These are phyloP conservation scores for Oenanthe melanoleuca DNA, from an alignment of 2,113 vertebrate genomes.

Conservation along the genomic window DNA sequence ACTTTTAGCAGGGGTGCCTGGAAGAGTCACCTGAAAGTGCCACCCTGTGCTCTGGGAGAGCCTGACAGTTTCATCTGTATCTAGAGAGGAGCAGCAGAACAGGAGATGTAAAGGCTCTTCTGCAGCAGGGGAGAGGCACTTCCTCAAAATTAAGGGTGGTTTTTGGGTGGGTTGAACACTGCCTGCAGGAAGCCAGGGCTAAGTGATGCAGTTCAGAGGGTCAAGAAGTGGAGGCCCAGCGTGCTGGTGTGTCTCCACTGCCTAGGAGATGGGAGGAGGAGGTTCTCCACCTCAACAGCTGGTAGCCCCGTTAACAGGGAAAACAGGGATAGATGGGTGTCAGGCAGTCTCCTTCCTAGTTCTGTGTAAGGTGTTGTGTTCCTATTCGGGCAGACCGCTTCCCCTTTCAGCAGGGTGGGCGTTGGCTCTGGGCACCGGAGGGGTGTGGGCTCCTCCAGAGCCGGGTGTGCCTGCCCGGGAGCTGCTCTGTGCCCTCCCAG, in stretches of 20 bases:
- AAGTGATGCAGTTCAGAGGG: neutral
- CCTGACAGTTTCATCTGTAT: neutral
- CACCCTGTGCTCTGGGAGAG: rapidly evolving
- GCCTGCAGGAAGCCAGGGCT: neutral
- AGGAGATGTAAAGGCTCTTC: neutral
- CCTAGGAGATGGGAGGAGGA: neutral
- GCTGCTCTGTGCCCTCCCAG: neutral
- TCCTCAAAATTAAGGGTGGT: neutral
- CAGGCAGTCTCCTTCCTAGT: neutral
- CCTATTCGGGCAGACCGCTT: neutral
- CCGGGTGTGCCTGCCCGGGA: neutral
- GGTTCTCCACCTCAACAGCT: neutral
- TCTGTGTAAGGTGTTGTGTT: neutral
- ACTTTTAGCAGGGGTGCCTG: neutral
- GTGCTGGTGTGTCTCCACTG: neutral
- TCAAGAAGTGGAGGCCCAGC: neutral
- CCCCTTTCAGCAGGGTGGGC: neutral
- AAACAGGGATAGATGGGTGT: neutral
- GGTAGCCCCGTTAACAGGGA: neutral
- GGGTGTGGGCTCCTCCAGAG: neutral
- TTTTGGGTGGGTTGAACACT: neutral
- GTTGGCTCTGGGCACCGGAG: neutral
- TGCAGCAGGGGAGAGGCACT: neutral
- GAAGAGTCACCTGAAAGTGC: neutral
- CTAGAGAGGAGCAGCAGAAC: neutral